phyloP scores from a whole-genome alignment of 2,797 vertebrate species.

The Morelia viridis region DNA sequence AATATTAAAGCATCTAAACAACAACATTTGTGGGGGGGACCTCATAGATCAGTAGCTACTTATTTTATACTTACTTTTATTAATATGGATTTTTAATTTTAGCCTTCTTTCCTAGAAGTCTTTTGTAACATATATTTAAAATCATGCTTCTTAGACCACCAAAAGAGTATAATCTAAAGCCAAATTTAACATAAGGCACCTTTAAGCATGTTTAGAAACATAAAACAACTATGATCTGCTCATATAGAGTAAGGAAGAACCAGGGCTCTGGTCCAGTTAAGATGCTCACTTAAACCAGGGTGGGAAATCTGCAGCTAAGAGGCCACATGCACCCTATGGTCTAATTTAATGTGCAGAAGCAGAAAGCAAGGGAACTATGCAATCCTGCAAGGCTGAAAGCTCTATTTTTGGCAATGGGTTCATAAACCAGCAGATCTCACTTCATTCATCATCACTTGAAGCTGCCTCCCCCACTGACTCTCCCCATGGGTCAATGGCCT shows the following conservation, averaged over 20 bases:
- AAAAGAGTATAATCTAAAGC: not conserved
- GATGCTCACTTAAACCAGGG: not conserved
- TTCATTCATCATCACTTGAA: not conserved
- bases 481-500: not conserved
- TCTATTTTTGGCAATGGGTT: not conserved
- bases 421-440: not conserved
- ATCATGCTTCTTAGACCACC: not conserved
- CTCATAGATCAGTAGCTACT: not conserved
- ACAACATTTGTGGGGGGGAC: not conserved
- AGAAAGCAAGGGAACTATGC: not conserved
- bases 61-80: not conserved
- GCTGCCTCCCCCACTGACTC: not conserved
- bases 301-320: not conserved
- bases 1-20: slow-evolving; percentile 6
- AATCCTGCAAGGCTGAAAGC: not conserved
- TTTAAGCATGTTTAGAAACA: not conserved
- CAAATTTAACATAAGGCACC: not conserved
- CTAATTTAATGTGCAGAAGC: not conserved
- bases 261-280: not conserved
- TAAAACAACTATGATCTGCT: not conserved
- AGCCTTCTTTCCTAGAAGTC: not conserved
- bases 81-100: not conserved
- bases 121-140: slow-evolving; percentile 7
- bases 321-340: not conserved
- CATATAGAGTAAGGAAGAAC: not conserved